These are phyloP conservation scores for Dendrocopos noguchii DNA, from an alignment of 2,113 vertebrate species.

Conservation along the genomic window DNA sequence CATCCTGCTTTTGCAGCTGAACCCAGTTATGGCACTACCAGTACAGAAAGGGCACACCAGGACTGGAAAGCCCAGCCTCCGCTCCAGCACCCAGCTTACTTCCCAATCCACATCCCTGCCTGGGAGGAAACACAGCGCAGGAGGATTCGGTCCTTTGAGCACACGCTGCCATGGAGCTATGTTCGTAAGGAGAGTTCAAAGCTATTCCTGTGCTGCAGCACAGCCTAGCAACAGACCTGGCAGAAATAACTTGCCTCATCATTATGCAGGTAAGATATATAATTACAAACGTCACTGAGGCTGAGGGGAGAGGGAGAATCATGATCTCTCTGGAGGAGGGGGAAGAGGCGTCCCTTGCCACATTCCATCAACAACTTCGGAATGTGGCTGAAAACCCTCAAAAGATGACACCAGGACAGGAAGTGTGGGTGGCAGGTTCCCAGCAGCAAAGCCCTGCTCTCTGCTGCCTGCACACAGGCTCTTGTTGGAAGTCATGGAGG, in stretches of 20 bases:
- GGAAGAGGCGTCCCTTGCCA: conserved; percentile 7
- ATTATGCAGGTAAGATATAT: conserved; percentile 13
- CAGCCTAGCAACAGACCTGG: conserved; percentile 36
- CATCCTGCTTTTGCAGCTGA: rapidly evolving
- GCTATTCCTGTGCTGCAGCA: neutral
- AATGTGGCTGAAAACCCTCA: neutral
- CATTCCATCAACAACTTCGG: neutral
- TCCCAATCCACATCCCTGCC: neutral
- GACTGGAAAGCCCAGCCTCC: neutral
- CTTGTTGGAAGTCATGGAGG: neutral
- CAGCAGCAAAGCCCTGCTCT: neutral
- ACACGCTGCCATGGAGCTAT: rapidly evolving
- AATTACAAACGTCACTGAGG: conserved; percentile 18
- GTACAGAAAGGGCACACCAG: rapidly evolving
- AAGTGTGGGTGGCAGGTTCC: neutral
- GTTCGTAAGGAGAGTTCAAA: neutral
- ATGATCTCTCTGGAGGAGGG: conserved; percentile 40
- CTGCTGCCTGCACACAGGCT: neutral
- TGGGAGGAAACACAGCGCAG: rapidly evolving
- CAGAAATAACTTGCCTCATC: conserved; percentile 52
- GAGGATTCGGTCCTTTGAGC: rapidly evolving
- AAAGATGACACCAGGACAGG: neutral
- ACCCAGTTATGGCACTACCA: neutral
- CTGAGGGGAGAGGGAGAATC: neutral
- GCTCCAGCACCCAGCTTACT: neutral